Conservation (phyloP, 2,888 invertebrate genomes). For the Apantesis nais region DNA sequence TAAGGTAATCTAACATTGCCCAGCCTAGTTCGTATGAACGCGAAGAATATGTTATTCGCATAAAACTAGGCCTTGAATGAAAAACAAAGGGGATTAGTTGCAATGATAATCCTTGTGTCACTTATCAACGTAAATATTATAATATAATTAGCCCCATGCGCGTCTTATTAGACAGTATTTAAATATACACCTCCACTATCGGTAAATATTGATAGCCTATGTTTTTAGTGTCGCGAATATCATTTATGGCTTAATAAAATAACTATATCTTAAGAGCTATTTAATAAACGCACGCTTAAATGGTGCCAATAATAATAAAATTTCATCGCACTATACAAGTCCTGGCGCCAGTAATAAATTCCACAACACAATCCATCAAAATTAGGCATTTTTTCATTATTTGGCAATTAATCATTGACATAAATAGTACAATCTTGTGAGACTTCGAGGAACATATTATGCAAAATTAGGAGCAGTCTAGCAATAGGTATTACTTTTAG, state of each 20-base stretch:
- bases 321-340: conserved; percentile 41
- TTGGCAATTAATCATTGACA: conserved; percentile 20
- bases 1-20: neutral
- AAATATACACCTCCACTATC: neutral
- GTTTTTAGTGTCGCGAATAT: conserved; percentile 1
- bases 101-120: neutral
- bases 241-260: conserved; percentile 46
- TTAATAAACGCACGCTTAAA: conserved; percentile 51
- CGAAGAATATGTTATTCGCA: neutral
- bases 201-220: neutral
- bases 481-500: neutral
- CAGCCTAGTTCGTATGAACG: neutral
- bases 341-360: conserved; percentile 42
- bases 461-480: neutral
- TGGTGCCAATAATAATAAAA: conserved; percentile 54
- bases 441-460: conserved; percentile 7
- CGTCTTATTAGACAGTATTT: neutral
- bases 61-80: neutral
- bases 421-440: conserved; percentile 16
- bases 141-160: neutral
- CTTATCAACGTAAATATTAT: neutral
- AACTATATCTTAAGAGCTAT: conserved; percentile 45
- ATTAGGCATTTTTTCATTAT: conserved; percentile 19
- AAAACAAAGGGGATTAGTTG: neutral
- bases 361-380: conserved; percentile 35